Evolutionary conservation across 2,888 invertebrate genomes (phyloP).

Genomic region (Lepeophtheirus nordmannii): DNA sequence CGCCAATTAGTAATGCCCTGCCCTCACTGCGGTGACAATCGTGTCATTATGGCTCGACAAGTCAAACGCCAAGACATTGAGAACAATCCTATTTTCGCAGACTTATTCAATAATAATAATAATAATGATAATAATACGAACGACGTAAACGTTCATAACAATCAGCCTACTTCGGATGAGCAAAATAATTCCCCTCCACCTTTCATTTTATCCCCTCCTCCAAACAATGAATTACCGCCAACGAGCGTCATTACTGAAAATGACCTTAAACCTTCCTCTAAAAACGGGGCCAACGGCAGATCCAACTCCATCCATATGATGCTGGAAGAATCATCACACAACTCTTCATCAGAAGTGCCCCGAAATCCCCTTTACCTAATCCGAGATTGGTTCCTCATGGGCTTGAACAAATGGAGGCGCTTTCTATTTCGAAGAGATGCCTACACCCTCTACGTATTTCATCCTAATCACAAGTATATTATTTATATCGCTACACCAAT

Average conservation of each 20-base stretch:
- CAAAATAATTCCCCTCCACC: background rate
- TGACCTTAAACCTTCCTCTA: background rate
- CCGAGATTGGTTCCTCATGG: background rate
- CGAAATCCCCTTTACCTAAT: background rate
- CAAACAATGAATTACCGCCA: background rate
- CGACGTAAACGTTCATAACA: background rate
- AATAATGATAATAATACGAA: background rate
- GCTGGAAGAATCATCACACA: background rate
- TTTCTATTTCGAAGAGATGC: slow-evolving; percentile 10
- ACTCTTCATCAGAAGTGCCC: background rate
- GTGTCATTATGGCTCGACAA: slow-evolving; percentile 18
- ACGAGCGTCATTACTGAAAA: background rate
- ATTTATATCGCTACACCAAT: too few species aligned
- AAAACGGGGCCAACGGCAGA: slow-evolving; percentile 21
- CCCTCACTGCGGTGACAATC: slow-evolving; percentile 21
- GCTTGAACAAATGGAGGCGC: background rate
- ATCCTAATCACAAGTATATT: slow-evolving; percentile 24
- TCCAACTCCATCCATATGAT: slow-evolving; percentile 20
- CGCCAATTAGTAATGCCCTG: slow-evolving; percentile 20
- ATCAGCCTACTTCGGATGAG: background rate
- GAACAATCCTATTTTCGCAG: slow-evolving; percentile 23
- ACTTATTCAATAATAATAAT: slow-evolving; percentile 10
- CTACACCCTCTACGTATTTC: slow-evolving; percentile 24
- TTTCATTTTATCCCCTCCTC: background rate
- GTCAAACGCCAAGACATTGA: slow-evolving; percentile 23